Percentiles rank a stretch among this genome's conserved stretches.
Conservation (phyloP, 2,888 invertebrate species). For the Ophion costatus region DNA sequence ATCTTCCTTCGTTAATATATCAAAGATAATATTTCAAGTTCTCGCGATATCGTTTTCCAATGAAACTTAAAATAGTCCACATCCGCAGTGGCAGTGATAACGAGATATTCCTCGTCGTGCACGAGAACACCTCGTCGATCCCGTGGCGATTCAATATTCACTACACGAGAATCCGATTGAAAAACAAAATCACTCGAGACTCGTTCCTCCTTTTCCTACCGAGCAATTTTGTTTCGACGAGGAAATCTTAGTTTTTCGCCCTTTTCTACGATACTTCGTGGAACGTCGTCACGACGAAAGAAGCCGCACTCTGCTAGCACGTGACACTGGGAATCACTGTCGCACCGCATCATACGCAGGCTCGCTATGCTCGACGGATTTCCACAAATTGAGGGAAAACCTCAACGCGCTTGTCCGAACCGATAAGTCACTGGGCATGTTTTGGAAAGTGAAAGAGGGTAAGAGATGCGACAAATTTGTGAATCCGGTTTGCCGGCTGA, state of each 20-base stretch:
- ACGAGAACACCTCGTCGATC: background rate
- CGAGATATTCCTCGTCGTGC: background rate
- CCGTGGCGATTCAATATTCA: background rate
- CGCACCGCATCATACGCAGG: conserved; percentile 7
- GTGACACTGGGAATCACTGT: conserved; percentile 43
- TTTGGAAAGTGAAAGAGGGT: background rate
- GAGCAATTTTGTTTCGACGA: background rate
- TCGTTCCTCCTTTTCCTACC: background rate
- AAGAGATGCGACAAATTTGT: background rate
- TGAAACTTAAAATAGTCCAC: background rate
- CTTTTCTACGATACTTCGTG: background rate
- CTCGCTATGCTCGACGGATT: background rate
- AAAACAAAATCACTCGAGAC: background rate
- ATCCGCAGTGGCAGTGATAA: background rate
- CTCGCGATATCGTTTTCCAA: background rate
- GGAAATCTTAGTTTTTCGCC: background rate
- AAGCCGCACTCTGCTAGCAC: conserved; percentile 11
- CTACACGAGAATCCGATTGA: background rate
- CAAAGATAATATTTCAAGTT: background rate
- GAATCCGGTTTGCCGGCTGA: background rate
- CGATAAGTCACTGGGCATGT: background rate
- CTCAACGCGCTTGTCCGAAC: background rate
- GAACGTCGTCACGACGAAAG: conserved; percentile 14
- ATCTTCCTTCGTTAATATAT: background rate
- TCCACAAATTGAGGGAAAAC: background rate